Conservation (phyloP, 2,888 invertebrate species). For the Rhagophthalmus giganteus region DNA sequence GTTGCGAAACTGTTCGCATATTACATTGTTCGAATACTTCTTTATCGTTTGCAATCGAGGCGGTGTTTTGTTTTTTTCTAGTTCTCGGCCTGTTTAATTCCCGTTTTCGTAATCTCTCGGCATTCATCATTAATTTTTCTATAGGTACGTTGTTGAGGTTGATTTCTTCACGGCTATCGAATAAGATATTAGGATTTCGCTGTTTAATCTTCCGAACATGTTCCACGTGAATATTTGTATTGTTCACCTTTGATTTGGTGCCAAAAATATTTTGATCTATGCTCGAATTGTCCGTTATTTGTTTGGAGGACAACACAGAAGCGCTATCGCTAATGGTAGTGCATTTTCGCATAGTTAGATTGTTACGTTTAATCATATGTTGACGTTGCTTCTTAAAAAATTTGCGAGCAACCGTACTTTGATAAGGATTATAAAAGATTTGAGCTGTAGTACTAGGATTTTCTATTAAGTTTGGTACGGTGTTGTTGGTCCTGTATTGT, state of each 20-base stretch:
- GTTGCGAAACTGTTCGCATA: constrained; percentile 70
- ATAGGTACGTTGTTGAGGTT: constrained; percentile 45
- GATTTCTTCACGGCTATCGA: constrained; percentile 65
- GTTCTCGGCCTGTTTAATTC: constrained; percentile 39
- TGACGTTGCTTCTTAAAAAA: constrained; percentile 87
- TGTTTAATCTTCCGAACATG: constrained; percentile 63
- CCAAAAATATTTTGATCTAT: constrained; percentile 64
- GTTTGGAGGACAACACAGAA: constrained; percentile 43
- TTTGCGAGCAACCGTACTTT: constrained; percentile 89
- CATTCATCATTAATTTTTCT: constrained; percentile 46
- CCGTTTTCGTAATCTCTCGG: constrained; percentile 44
- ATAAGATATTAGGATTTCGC: constrained; percentile 68
- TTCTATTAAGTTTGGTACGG: constrained; percentile 54
- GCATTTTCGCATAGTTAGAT: constrained; percentile 66
- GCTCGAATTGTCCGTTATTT: constrained; percentile 57
- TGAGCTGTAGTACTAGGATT: constrained; percentile 70
- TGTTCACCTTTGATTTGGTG: constrained; percentile 76
- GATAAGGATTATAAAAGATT: constrained; percentile 90
- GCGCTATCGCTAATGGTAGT: constrained; percentile 61
- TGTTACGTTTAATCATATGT: constrained; percentile 69
- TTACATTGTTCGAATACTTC: constrained; percentile 42
- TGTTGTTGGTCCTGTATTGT: constrained; percentile 70
- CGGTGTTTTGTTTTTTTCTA: constrained; percentile 42
- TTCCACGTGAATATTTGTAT: constrained; percentile 78
- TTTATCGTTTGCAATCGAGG: constrained; percentile 27